Evolutionary conservation across 2,113 vertebrate genomes (phyloP).

Genomic region (Ceyx melanurus): DNA sequence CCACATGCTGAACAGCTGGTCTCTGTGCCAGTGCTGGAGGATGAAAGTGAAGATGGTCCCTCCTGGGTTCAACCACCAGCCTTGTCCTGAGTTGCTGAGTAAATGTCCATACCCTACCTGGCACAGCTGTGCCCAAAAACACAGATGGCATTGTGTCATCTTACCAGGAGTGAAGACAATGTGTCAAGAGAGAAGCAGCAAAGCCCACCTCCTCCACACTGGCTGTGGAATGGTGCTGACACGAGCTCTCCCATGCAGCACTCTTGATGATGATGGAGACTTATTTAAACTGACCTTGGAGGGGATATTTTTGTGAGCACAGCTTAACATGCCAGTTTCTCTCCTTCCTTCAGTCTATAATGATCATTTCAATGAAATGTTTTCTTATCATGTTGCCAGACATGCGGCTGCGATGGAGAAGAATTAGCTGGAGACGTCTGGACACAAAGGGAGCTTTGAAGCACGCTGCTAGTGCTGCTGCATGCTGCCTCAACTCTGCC

Average conservation of each 20-base stretch:
- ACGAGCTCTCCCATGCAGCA: background rate
- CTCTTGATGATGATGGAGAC: background rate
- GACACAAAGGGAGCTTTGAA: slow-evolving; percentile 17
- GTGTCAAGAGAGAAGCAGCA: background rate
- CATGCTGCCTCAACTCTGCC: background rate
- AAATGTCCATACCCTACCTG: background rate
- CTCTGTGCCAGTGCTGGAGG: background rate
- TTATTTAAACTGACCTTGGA: slow-evolving; percentile 47
- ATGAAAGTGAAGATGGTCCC: background rate
- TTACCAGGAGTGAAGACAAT: background rate
- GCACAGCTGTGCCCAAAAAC: background rate
- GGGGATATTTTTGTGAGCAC: background rate
- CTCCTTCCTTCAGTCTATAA: background rate
- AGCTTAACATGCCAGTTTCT: slow-evolving; percentile 20
- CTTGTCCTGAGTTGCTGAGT: background rate
- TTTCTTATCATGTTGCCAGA: background rate
- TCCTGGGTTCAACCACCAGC: background rate
- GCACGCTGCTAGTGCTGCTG: background rate
- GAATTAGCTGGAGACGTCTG: background rate
- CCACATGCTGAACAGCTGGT: rapidly evolving
- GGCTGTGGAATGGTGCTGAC: background rate
- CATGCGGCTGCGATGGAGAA: slow-evolving; percentile 4
- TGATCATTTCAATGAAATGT: slow-evolving; percentile 37
- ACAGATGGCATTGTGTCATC: background rate
- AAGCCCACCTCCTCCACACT: background rate